Conservation (phyloP, 2,888 invertebrate genomes). For the Rhingia campestris region DNA sequence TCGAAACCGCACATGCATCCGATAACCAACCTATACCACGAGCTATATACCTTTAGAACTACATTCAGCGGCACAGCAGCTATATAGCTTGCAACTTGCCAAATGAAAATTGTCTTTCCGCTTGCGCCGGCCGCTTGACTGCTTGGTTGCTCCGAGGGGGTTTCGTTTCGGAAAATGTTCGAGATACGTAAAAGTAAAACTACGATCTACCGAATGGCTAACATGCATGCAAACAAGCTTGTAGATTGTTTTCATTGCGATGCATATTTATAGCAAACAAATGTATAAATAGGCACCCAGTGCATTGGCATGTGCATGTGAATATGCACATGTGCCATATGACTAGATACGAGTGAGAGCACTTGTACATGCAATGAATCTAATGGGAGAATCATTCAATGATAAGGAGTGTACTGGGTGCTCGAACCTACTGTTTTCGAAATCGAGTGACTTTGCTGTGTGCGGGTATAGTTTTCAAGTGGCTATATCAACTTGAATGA, state of each 20-base stretch:
- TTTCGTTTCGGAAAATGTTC: conserved; percentile 14
- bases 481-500: conserved; percentile 20
- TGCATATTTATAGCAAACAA: conserved; percentile 45
- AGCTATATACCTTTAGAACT: conserved; percentile 12
- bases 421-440: background rate
- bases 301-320: conserved; percentile 21
- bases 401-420: conserved; percentile 35
- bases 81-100: conserved; percentile 19
- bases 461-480: conserved; percentile 6
- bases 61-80: background rate
- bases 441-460: too few relatives aligned
- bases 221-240: background rate
- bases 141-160: background rate
- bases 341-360: background rate
- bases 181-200: conserved; percentile 11
- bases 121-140: background rate
- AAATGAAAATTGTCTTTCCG: conserved; percentile 14
- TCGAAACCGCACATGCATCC: conserved; percentile 46
- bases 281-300: conserved; percentile 36
- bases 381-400: conserved; percentile 26
- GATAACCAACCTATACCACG: conserved; percentile 2
- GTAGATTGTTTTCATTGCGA: conserved; percentile 35
- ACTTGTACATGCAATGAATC: conserved; percentile 23
- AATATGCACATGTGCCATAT: conserved; percentile 24
- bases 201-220: conserved; percentile 34